A percentile compares a stretch with the other conserved stretches of the same genome.
Evolutionary conservation across 2,888 invertebrate genomes (phyloP).

Genomic region (Eudemis profundana): DNA sequence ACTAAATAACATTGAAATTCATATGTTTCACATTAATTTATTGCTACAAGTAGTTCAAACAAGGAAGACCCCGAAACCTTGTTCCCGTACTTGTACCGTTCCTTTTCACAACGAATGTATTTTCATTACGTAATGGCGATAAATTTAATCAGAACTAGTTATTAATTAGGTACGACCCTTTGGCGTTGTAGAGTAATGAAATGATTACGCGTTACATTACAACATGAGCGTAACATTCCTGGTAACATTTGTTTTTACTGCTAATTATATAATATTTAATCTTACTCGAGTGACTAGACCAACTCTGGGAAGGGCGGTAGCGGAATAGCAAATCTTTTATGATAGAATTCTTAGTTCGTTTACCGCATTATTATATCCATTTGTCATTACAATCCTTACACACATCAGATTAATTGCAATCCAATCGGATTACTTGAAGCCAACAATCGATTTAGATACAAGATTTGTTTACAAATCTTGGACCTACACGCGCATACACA

Average conservation of each 20-base stretch:
- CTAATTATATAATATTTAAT: constrained; percentile 2
- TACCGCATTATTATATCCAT: too few relatives aligned
- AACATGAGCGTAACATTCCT: constrained; percentile 20
- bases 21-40: constrained; percentile 16
- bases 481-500: background rate
- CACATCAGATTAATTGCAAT: background rate
- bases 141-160: constrained; percentile 30
- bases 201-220: constrained; percentile 24
- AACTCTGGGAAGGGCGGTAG: too few relatives aligned
- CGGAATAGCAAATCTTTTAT: too few relatives aligned
- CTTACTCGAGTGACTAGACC: too few relatives aligned
- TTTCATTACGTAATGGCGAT: constrained; percentile 20
- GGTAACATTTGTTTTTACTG: background rate
- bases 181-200: constrained; percentile 8
- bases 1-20: constrained; percentile 31
- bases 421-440: background rate
- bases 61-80: constrained; percentile 16
- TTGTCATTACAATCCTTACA: too few relatives aligned
- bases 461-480: background rate
- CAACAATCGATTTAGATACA: background rate
- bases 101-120: background rate
- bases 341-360: too few relatives aligned
- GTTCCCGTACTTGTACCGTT: too few relatives aligned
- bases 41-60: constrained; percentile 7
- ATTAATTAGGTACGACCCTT: constrained; percentile 30